phyloP scores from a whole-genome alignment of 2,797 vertebrate species.

The Erethizon dorsatum region DNA sequence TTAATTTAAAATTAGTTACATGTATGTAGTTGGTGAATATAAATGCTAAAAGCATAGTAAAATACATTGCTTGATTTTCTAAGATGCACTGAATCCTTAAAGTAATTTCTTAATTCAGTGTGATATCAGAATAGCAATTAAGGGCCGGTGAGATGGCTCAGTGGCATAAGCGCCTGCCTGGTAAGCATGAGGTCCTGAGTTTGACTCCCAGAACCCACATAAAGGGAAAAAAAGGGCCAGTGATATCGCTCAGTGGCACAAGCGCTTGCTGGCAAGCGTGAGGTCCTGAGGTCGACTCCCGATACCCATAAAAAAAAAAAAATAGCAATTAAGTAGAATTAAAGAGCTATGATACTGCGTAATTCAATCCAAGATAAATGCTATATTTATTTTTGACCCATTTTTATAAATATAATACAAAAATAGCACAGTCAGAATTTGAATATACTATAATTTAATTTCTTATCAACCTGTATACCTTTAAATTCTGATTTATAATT shows the following conservation, averaged over 20 bases:
- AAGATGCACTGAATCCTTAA: not conserved
- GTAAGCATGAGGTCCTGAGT: too few species aligned
- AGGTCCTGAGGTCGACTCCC: too few species aligned
- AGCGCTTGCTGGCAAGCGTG: too few species aligned
- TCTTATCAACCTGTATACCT: not conserved
- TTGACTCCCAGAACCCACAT: too few species aligned
- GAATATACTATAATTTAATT: conserved; percentile 37
- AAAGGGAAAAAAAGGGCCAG: too few species aligned
- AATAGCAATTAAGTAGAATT: conserved; percentile 32
- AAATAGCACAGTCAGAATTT: conserved; percentile 30
- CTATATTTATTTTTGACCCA: not conserved
- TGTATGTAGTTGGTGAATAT: conserved; percentile 63
- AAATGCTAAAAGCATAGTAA: conserved; percentile 35
- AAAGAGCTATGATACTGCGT: not conserved
- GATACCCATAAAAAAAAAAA: not conserved
- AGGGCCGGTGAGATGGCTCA: not conserved
- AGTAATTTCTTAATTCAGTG: conserved; percentile 59
- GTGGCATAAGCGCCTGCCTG: too few species aligned
- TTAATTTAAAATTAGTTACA: conserved; percentile 76
- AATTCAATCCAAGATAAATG: conserved; percentile 12
- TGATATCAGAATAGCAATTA: conserved; percentile 25
- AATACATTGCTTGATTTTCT: conserved; percentile 23
- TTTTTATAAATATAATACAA: not conserved
- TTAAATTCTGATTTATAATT: conserved; percentile 44
- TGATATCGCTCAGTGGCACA: too few species aligned